phyloP scores from a whole-genome alignment of 2,888 invertebrate species.

The Phlogophora meticulosa region DNA sequence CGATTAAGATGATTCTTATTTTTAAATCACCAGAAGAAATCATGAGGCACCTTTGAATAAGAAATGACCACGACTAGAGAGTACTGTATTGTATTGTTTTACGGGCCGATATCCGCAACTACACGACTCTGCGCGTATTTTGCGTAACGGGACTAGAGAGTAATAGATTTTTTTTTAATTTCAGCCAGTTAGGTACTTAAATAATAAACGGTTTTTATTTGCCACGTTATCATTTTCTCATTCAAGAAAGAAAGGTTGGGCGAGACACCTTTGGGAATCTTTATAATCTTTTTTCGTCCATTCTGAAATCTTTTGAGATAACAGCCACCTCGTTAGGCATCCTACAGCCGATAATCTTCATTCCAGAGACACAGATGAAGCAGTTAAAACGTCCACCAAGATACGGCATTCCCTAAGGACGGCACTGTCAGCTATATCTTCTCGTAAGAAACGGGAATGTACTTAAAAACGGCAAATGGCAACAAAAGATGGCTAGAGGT shows the following conservation, averaged over 20 bases:
- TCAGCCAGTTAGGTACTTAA: too few species aligned
- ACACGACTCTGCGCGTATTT: too few species aligned
- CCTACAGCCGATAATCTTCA: slow-evolving; percentile 55
- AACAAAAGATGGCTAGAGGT: slow-evolving; percentile 58
- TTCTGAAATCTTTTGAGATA: slow-evolving; percentile 23
- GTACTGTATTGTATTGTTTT: too few species aligned
- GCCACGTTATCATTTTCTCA: background rate
- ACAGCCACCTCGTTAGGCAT: slow-evolving; percentile 27
- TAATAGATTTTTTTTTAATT: too few species aligned
- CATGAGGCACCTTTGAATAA: background rate
- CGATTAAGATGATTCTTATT: background rate
- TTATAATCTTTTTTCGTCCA: slow-evolving; percentile 23
- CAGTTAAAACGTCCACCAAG: slow-evolving; percentile 56
- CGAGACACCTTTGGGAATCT: slow-evolving; percentile 17
- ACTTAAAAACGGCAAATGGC: slow-evolving; percentile 65
- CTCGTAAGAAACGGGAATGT: slow-evolving; percentile 58
- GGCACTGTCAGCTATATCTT: slow-evolving; percentile 58
- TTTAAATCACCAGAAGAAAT: background rate
- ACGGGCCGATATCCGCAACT: too few species aligned
- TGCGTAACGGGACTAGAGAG: too few species aligned
- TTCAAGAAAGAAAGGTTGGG: background rate
- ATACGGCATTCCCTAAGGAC: slow-evolving; percentile 64
- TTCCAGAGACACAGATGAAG: slow-evolving; percentile 56
- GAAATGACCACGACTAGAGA: too few species aligned
- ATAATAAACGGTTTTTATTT: background rate